These are phyloP conservation scores for Gryllus bimaculatus DNA, from an alignment of 1,140 invertebrate genomes.

Conservation along the genomic window DNA sequence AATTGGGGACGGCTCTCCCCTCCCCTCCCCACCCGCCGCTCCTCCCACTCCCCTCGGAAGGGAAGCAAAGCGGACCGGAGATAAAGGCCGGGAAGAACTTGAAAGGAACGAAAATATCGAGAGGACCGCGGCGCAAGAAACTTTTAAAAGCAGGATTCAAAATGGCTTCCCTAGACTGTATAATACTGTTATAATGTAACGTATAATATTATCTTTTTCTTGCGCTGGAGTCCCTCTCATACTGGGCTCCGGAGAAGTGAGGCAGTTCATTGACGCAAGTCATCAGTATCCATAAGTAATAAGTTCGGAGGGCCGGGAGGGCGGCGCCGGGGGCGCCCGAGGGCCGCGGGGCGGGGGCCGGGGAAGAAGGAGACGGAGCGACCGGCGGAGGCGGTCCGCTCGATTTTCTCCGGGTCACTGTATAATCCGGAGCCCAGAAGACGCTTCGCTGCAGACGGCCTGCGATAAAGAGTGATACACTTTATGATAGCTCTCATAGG, in stretches of 20 bases:
- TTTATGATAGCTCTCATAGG: conserved; percentile 4
- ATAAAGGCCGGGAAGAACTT: not conserved
- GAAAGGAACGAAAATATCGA: not conserved
- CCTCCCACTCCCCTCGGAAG: not conserved
- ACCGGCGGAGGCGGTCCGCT: not conserved
- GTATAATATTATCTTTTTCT: conserved; percentile 17
- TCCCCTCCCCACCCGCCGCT: not conserved
- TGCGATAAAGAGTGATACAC: conserved; percentile 1
- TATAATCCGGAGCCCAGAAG: conserved; percentile 11
- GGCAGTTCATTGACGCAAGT: conserved; percentile 21
- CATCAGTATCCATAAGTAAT: conserved; percentile 22
- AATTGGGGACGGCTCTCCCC: not conserved
- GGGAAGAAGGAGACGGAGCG: not conserved
- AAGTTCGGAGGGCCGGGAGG: conserved; percentile 12
- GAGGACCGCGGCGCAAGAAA: not conserved
- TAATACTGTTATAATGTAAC: conserved; percentile 21
- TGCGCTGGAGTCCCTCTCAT: conserved; percentile 2
- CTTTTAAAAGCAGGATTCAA: conserved; percentile 7
- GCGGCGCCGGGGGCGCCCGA: not conserved
- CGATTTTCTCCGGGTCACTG: conserved; percentile 16
- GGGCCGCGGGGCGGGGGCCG: not conserved
- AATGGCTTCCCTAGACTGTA: conserved; percentile 14
- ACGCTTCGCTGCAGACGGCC: not conserved
- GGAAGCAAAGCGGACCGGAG: not conserved
- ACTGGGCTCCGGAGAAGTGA: not conserved